Evolutionary conservation across 2,888 invertebrate species (phyloP).

Genomic region (Aromia moschata): DNA sequence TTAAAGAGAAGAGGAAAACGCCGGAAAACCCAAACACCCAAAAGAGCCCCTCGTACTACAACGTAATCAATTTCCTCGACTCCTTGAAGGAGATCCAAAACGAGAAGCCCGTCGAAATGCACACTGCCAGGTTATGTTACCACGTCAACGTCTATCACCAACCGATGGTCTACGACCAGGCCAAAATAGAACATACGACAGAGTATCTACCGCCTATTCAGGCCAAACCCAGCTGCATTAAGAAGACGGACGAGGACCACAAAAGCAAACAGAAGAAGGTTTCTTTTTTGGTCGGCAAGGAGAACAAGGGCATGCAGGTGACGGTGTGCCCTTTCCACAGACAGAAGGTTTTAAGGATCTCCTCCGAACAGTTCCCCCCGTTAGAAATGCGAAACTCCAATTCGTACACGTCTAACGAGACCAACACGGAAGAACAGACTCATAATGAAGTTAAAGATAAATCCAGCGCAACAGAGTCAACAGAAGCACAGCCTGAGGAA

Average conservation of each 20-base stretch:
- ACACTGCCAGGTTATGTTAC: constrained; percentile 31
- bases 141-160: constrained; percentile 14
- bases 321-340: constrained; percentile 34
- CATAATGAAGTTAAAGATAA: not conserved
- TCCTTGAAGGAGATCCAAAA: constrained; percentile 39
- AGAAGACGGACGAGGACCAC: constrained; percentile 28
- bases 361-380: constrained; percentile 26
- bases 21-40: constrained; percentile 17
- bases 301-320: constrained; percentile 40
- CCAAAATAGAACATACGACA: constrained; percentile 15
- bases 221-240: constrained; percentile 36
- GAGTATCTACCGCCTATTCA: not conserved
- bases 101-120: constrained; percentile 37
- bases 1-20: constrained; percentile 40
- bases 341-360: constrained; percentile 19
- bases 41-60: constrained; percentile 44
- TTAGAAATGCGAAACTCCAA: too few relatives aligned
- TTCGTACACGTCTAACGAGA: too few relatives aligned
- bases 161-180: constrained; percentile 25
- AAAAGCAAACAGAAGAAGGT: constrained; percentile 40
- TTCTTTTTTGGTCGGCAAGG: constrained; percentile 42
- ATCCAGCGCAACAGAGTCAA: not conserved
- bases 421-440: too few relatives aligned
- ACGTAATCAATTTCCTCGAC: constrained; percentile 48
- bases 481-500: not conserved